phyloP scores from a whole-genome alignment of 2,888 invertebrate genomes.

The Urechis unicinctus region DNA sequence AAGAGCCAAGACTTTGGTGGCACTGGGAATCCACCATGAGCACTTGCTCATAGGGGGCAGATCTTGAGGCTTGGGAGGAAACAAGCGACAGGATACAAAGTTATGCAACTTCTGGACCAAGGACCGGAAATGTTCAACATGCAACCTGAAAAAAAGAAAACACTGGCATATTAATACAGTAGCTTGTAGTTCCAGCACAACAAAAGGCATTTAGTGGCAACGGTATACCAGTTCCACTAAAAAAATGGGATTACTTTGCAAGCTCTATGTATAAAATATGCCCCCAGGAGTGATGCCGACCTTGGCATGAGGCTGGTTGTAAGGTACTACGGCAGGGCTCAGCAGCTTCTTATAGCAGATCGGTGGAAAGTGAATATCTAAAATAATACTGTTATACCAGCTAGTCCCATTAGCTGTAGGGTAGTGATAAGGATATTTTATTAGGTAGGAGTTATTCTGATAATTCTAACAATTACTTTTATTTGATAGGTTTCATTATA shows the following conservation, averaged over 20 bases:
- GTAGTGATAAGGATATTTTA: too few species aligned
- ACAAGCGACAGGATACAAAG: constrained; percentile 59
- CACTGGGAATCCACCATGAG: constrained; percentile 61
- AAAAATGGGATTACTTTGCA: too few species aligned
- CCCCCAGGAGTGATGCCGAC: constrained; percentile 44
- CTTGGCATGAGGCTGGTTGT: constrained; percentile 48
- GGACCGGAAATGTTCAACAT: constrained; percentile 52
- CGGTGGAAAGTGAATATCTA: constrained; percentile 59
- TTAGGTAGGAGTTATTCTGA: too few species aligned
- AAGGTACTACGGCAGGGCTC: constrained; percentile 59
- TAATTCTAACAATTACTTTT: too few species aligned
- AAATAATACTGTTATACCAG: constrained; percentile 61
- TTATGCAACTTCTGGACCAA: constrained; percentile 56
- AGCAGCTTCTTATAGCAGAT: constrained; percentile 60
- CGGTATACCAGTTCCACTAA: too few species aligned
- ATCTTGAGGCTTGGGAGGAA: constrained; percentile 57
- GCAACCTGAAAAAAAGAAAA: constrained; percentile 47
- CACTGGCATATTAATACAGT: not conserved
- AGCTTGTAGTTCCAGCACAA: too few species aligned
- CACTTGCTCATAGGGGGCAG: constrained; percentile 56
- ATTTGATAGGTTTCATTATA: too few species aligned
- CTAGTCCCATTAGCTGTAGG: constrained; percentile 60
- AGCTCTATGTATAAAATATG: too few species aligned
- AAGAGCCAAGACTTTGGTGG: constrained; percentile 57
- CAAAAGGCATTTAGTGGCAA: too few species aligned